Percentiles rank a stretch among this genome's conserved stretches.
Conservation (phyloP, 2,888 invertebrate species). For the Cantharis nigra region DNA sequence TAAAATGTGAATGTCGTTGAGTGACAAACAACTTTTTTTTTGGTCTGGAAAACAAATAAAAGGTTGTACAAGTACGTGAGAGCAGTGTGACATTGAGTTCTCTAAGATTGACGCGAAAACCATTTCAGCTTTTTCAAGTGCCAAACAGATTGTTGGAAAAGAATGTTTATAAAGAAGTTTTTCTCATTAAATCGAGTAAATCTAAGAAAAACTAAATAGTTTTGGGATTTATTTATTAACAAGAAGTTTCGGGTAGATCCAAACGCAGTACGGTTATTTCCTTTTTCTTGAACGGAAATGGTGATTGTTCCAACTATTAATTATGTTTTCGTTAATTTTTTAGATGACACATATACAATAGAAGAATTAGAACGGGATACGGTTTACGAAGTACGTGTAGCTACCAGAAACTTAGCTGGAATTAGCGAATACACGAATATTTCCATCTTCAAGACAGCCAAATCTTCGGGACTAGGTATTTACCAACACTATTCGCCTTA, state of each 20-base stretch:
- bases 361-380: constrained; percentile 57
- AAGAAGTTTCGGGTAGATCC: neutral
- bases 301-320: neutral
- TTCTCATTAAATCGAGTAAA: neutral
- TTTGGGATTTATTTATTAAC: neutral
- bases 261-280: neutral
- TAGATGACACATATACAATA: constrained; percentile 59
- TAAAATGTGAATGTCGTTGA: neutral
- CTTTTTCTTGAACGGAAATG: neutral
- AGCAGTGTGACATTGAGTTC: neutral
- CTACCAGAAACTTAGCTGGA: constrained; percentile 62
- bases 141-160: neutral
- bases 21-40: neutral
- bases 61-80: neutral
- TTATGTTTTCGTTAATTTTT: constrained; percentile 30
- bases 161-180: neutral
- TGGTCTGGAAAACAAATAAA: neutral
- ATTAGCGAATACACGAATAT: constrained; percentile 50
- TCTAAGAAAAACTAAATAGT: neutral
- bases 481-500: neutral
- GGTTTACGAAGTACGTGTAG: constrained; percentile 60
- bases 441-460: constrained; percentile 42
- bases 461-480: constrained; percentile 30
- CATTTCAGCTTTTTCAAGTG: constrained; percentile 2
- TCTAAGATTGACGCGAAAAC: constrained; percentile 1